These are phyloP conservation scores for Lucinisca nassula DNA, from an alignment of 2,888 invertebrate genomes.

Conservation along the genomic window DNA sequence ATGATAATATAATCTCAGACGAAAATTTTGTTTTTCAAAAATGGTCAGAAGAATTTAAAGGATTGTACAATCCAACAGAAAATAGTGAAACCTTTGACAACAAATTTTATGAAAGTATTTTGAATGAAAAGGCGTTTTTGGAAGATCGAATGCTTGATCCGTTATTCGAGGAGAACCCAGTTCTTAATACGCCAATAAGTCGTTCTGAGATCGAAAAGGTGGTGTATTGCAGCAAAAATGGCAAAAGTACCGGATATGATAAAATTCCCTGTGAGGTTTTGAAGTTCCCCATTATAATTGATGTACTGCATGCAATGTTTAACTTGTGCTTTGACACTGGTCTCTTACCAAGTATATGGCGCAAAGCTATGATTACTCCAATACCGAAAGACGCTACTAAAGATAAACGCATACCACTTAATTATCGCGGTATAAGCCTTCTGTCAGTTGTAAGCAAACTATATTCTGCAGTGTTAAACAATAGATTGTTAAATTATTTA, in stretches of 20 bases:
- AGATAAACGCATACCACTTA: not conserved
- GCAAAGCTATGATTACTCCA: constrained; percentile 12
- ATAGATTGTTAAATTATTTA: not conserved
- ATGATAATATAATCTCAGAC: not conserved
- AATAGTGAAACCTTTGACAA: too few relatives aligned
- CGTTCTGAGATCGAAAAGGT: not conserved
- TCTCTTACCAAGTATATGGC: not conserved
- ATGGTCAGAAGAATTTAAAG: not conserved
- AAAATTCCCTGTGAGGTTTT: constrained; percentile 15
- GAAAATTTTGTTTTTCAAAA: not conserved
- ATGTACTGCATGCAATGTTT: constrained; percentile 4
- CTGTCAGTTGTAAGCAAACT: not conserved
- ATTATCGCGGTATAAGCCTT: not conserved
- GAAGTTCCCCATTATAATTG: constrained; percentile 17
- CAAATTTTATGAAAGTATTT: too few relatives aligned
- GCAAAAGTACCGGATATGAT: constrained; percentile 2
- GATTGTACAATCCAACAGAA: too few relatives aligned
- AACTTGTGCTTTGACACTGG: constrained; percentile 10
- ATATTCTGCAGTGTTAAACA: not conserved
- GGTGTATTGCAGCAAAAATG: not conserved
- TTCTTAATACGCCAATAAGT: not conserved
- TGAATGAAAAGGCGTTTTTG: not conserved
- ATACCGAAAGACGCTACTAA: constrained; percentile 2
- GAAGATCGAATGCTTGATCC: constrained; percentile 24
- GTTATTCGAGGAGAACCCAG: not conserved